Conservation (phyloP, 1,140 invertebrate species). For the Octopus bimaculoides region DNA sequence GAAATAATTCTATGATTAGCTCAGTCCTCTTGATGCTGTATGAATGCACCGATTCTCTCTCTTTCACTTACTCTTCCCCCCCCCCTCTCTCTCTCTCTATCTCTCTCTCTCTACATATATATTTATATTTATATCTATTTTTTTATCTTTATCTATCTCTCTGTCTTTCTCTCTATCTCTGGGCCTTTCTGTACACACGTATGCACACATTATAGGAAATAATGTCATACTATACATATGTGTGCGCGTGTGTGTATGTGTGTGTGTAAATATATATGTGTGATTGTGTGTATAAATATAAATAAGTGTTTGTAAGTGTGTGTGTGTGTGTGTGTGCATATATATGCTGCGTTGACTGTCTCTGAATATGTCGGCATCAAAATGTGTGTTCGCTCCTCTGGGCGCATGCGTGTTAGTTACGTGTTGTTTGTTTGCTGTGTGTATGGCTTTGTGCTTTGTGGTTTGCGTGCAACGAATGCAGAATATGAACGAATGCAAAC, state of each 20-base stretch:
- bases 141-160: background rate
- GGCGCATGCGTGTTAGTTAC: background rate
- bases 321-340: background rate
- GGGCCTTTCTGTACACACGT: background rate
- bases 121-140: background rate
- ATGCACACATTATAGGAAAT: background rate
- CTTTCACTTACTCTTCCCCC: background rate
- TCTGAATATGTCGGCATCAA: background rate
- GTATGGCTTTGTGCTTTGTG: too few species aligned
- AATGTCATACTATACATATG: background rate
- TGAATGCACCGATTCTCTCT: background rate
- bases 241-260: background rate
- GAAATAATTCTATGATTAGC: too few species aligned
- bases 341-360: background rate
- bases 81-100: background rate
- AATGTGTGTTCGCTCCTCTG: background rate
- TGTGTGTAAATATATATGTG: background rate
- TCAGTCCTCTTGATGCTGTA: too few species aligned
- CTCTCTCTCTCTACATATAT: background rate
- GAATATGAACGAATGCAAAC: background rate
- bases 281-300: background rate
- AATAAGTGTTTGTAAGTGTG: background rate
- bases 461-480: too few species aligned
- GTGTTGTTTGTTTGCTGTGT: too few species aligned
- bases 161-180: background rate